Base-by-base conservation (phyloP, 1,140 invertebrate species). In the Neotoxoptera formosana region DNA sequence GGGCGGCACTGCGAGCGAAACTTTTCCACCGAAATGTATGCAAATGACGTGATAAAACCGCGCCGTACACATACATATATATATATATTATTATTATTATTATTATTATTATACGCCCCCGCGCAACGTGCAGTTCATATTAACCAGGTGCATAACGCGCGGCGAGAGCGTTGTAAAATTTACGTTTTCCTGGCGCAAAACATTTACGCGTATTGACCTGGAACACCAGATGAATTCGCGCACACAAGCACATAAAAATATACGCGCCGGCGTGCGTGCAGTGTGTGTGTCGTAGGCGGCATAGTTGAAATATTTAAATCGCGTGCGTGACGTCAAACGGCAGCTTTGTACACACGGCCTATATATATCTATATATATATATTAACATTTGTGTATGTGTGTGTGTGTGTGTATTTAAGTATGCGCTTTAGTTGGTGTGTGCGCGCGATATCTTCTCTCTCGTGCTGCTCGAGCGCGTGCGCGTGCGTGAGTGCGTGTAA, bases 31-130 rank as follows among this genome's bases (percentile, higher is more conserved):
- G 60, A 81, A 81, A 91, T 83, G 91, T 92, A 92, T 92, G 91
- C 91, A 92, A 92, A 92, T 51, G 91, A 92, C 91, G 91, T 83
- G 91, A 92, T 92, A 92, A 92, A 92, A 92, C 91, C 76, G 47
- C 25, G n/a, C 81, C 21, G 34, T 20, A 45, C 47, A 48, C 9
- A 53, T 21, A 48, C 20, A 36, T 17, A 48, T 34, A 36, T 89
- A 89, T 23, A 41, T 41, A 41, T 41, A 41, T 2, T 41, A 14
- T n/a, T 89, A 87, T 47, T 48, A 34, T 53, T n/a, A n/a, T n/a
- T 41, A 41, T 2, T 41, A 14, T n/a, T 89, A 87, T 47, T 48
- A 34, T 53, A n/a, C n/a, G 67, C 89, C 25, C 21, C 23, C 45
- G n/a, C 25, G 20, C 20, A 53, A 92, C 91, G 91, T 92, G 76